These are phyloP conservation scores for Montipora cactus DNA, from an alignment of 64 coral and sea anemone genomes.

Conservation along the genomic window DNA sequence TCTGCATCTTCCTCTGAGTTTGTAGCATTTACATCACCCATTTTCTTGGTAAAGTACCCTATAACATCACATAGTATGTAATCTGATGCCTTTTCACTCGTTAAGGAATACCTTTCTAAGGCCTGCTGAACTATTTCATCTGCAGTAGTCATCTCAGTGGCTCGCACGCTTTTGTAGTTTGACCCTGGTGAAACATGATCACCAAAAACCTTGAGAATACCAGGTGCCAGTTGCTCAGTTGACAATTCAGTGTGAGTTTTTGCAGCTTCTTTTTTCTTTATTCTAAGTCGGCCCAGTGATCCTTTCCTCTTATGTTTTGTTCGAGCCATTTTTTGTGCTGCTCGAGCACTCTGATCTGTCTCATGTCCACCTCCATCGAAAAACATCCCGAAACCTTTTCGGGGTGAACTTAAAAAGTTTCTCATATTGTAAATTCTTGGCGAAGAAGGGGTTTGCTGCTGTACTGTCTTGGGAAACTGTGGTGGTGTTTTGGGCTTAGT, in stretches of 20 bases:
- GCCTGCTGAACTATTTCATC: slow-evolving; percentile 93
- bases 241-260: slow-evolving; percentile 81
- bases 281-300: slow-evolving; percentile 86
- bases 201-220: slow-evolving; percentile 97
- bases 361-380: slow-evolving; percentile 72
- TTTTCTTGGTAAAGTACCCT: slow-evolving; percentile 82
- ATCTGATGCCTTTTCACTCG: slow-evolving; percentile 68
- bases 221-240: slow-evolving; percentile 93
- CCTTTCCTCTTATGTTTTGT: slow-evolving; percentile 65
- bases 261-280: slow-evolving; percentile 57
- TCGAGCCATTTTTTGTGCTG: slow-evolving; percentile 62
- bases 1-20: slow-evolving; percentile 62
- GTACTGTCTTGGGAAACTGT: neutral
- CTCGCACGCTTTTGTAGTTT: slow-evolving; percentile 97
- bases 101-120: slow-evolving; percentile 85
- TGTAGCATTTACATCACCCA: slow-evolving; percentile 3
- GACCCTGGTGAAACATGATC: slow-evolving; percentile 92
- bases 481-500: slow-evolving; percentile 39
- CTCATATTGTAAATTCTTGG: slow-evolving; percentile 63
- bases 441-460: slow-evolving; percentile 34
- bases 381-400: slow-evolving; percentile 73
- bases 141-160: slow-evolving; percentile 81
- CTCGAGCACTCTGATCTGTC: slow-evolving; percentile 69
- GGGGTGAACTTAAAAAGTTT: slow-evolving; percentile 79
- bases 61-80: slow-evolving; percentile 98